Percentiles rank a stretch among this genome's conserved stretches.
phyloP scores from a whole-genome alignment of 2,797 vertebrate genomes.

The Molossus alvarezi region DNA sequence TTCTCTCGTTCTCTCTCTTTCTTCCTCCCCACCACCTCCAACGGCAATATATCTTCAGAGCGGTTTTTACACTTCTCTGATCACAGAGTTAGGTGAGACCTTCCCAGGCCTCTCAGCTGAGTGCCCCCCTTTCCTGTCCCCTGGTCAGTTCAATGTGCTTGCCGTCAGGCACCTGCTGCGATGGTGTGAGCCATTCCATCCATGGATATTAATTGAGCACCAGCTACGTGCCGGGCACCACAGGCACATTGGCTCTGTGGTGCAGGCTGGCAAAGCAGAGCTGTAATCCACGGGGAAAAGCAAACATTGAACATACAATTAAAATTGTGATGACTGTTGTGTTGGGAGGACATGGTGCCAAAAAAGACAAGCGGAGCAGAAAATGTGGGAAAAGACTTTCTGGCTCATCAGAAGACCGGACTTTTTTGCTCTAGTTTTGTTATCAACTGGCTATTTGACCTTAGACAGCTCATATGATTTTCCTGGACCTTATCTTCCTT shows the following conservation, averaged over 20 bases:
- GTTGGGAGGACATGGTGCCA: background rate
- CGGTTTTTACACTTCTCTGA: background rate
- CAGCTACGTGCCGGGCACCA: too few relatives aligned
- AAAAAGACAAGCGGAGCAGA: background rate
- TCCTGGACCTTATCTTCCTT: background rate
- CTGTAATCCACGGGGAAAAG: background rate
- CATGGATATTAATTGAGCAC: background rate
- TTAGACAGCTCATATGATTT: background rate
- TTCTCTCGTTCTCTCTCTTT: background rate
- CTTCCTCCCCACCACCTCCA: accelerated
- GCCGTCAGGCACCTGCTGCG: background rate
- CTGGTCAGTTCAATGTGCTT: accelerated
- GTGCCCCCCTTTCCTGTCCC: background rate
- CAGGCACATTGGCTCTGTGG: too few relatives aligned
- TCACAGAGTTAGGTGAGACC: background rate
- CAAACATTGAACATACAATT: background rate
- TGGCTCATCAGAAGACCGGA: background rate
- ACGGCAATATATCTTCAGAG: background rate
- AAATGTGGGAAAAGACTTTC: background rate
- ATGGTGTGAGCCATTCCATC: background rate
- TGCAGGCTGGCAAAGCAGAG: background rate
- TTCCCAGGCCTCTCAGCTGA: background rate
- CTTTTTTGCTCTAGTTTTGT: background rate
- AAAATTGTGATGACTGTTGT: background rate
- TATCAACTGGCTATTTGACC: background rate